phyloP scores from a whole-genome alignment of 2,113 vertebrate genomes.

The Anhinga anhinga region DNA sequence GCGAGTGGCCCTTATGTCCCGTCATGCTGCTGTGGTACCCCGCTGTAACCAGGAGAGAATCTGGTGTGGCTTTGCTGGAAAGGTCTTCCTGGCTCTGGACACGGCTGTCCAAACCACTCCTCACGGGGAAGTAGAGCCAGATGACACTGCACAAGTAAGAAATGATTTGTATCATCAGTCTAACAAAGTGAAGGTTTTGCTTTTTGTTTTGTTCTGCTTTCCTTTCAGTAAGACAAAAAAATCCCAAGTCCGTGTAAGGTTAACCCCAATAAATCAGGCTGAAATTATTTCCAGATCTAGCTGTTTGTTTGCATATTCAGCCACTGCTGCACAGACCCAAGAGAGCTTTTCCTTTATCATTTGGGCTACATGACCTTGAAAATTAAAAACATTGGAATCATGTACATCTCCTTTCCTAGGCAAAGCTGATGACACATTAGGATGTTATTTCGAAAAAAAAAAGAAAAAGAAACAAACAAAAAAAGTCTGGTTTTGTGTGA shows the following conservation, averaged over 20 bases:
- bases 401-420: background rate
- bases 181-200: background rate
- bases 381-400: background rate
- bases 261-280: background rate
- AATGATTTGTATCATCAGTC: background rate
- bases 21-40: background rate
- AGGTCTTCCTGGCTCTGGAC: background rate
- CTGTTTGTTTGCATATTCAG: background rate
- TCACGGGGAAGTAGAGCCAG: rapidly evolving
- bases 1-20: rapidly evolving
- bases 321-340: background rate
- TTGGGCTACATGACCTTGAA: background rate
- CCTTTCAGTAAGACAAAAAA: background rate
- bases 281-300: conserved; percentile 38
- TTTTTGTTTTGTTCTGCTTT: background rate
- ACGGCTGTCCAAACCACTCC: background rate
- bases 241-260: background rate
- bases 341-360: background rate
- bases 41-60: background rate
- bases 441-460: background rate
- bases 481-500: background rate
- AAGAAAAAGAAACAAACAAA: background rate
- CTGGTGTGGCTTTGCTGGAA: background rate
- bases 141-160: background rate
- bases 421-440: background rate